Percentiles rank a stretch among this genome's conserved stretches.
Conservation (phyloP, 2,113 vertebrate species). For the Triplophysa siluroides region DNA sequence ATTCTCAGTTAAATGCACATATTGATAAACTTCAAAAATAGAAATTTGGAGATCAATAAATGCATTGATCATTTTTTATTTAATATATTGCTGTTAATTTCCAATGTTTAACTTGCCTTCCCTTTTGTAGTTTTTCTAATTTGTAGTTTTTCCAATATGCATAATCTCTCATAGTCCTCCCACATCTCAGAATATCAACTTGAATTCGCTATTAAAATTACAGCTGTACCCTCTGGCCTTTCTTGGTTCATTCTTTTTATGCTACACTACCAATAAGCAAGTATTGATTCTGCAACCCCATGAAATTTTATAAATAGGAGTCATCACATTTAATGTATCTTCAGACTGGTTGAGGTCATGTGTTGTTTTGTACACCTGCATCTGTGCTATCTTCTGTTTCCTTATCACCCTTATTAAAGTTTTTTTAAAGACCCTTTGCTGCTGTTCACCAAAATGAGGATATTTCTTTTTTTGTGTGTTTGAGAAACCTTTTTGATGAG, state of each 20-base stretch:
- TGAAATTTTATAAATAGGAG: conserved; percentile 21
- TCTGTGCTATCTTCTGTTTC: conserved; percentile 6
- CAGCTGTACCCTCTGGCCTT: conserved; percentile 22
- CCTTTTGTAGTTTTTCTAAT: conserved; percentile 18
- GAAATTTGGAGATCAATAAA: too few relatives aligned
- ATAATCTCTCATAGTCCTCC: conserved; percentile 11
- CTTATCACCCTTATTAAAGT: too few relatives aligned
- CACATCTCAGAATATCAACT: conserved; percentile 18
- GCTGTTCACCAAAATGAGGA: background rate
- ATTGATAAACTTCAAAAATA: too few relatives aligned
- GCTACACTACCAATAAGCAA: conserved; percentile 35
- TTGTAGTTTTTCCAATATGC: conserved; percentile 17
- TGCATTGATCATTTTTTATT: background rate
- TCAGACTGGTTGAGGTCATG: background rate
- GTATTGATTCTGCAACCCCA: conserved; percentile 25
- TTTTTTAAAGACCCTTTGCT: background rate
- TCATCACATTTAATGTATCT: conserved; percentile 8
- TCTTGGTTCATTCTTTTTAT: background rate
- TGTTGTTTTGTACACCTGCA: background rate
- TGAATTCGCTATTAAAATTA: conserved; percentile 25
- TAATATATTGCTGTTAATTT: background rate
- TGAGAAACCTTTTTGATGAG: conserved; percentile 2
- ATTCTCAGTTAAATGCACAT: too few relatives aligned
- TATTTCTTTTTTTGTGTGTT: conserved; percentile 12
- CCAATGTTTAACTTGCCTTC: background rate